Conservation (phyloP, 2,888 invertebrate species). For the Lydus trimaculatus region DNA sequence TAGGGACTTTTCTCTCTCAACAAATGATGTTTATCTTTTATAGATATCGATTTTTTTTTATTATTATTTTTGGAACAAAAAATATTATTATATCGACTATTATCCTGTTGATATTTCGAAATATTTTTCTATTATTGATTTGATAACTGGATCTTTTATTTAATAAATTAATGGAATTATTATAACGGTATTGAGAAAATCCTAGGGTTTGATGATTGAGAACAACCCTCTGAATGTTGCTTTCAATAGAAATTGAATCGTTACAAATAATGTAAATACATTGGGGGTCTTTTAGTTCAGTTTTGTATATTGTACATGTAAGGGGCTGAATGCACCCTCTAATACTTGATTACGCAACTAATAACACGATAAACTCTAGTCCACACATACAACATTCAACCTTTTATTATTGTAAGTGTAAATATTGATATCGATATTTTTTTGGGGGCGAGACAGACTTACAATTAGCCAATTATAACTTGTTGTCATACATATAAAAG, state of each 20-base stretch:
- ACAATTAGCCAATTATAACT: slow-evolving; percentile 1
- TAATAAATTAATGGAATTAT: slow-evolving; percentile 30
- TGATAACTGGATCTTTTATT: neutral
- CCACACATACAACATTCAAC: slow-evolving; percentile 41
- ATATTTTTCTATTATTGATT: slow-evolving; percentile 1
- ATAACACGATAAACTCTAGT: slow-evolving; percentile 53
- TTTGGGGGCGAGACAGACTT: neutral
- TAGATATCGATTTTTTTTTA: neutral
- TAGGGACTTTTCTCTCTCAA: slow-evolving; percentile 15
- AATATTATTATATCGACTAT: neutral
- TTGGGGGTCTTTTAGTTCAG: slow-evolving; percentile 34
- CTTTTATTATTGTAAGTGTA: slow-evolving; percentile 6
- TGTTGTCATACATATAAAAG: neutral
- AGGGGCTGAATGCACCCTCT: slow-evolving; percentile 27
- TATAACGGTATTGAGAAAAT: slow-evolving; percentile 29
- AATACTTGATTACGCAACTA: slow-evolving; percentile 59
- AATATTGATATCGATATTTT: slow-evolving; percentile 8
- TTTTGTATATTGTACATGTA: neutral
- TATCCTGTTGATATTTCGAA: neutral
- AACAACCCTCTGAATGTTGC: neutral
- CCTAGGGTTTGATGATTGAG: slow-evolving; percentile 11
- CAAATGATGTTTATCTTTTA: slow-evolving; percentile 23
- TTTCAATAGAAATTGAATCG: slow-evolving; percentile 58
- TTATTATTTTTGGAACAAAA: neutral
- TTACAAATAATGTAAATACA: slow-evolving; percentile 58